A percentile compares a stretch with the other conserved stretches of the same genome.
phyloP scores from a whole-genome alignment of 2,888 invertebrate genomes.

The Corythucha ciliata region DNA sequence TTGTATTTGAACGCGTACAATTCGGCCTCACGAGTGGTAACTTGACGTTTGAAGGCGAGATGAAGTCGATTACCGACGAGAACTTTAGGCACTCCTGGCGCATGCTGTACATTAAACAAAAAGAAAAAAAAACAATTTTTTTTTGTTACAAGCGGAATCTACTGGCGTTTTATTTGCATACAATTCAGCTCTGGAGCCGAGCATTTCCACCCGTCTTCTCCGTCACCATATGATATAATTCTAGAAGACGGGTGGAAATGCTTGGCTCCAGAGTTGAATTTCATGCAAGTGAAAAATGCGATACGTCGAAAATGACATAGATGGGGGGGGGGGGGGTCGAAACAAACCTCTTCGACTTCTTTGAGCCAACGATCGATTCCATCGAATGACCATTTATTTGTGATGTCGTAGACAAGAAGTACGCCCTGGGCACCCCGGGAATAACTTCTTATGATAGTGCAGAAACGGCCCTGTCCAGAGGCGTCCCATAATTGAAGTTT shows the following conservation, averaged over 20 bases:
- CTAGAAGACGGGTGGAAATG: too few relatives aligned
- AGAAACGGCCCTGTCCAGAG: conserved; percentile 93
- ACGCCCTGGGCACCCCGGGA: conserved; percentile 96
- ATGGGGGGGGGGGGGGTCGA: too few relatives aligned
- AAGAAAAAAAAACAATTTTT: background rate
- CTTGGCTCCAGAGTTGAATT: too few relatives aligned
- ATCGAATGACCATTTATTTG: conserved; percentile 98
- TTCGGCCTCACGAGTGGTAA: conserved; percentile 83
- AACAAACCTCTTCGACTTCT: conserved; percentile 86
- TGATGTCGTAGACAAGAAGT: conserved; percentile 93
- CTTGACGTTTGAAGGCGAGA: conserved; percentile 90
- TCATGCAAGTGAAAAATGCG: too few relatives aligned
- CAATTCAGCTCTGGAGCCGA: too few relatives aligned
- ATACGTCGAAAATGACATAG: too few relatives aligned
- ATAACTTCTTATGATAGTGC: conserved; percentile 93
- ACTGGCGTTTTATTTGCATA: too few relatives aligned
- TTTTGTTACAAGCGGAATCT: too few relatives aligned
- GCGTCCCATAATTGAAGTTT: conserved; percentile 96
- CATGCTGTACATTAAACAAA: too few relatives aligned
- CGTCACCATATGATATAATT: too few relatives aligned
- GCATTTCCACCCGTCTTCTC: too few relatives aligned
- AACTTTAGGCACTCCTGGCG: conserved; percentile 96
- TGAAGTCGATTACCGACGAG: conserved; percentile 92
- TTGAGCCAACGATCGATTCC: conserved; percentile 94
- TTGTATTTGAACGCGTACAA: conserved; percentile 85